Evolutionary conservation across 2,888 invertebrate species (phyloP), one percentile per base, ranked within the genome.

Genomic region (Agrotis ipsilon): DNA sequence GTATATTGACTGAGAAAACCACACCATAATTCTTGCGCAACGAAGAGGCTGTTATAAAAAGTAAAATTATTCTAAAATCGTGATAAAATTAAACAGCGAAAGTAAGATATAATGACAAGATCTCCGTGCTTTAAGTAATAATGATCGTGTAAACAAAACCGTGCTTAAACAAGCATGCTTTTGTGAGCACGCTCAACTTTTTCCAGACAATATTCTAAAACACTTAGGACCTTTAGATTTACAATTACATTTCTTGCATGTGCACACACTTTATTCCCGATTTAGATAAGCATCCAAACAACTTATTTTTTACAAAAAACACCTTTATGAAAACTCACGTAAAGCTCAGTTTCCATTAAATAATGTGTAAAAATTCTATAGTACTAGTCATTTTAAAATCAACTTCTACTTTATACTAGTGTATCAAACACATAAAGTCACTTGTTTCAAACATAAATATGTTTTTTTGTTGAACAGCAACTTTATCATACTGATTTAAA

Each of bases 181-280:
- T 57, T 57, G 43, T 69, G 24, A 55, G 21, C 16, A 63, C 14
- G 52, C 66, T 62, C 2, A 46, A 2, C 46, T 63, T 67, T 52
- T 70, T 75, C 45, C 6, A 32, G n/a, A 16, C 27, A 51, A 58
- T 4, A 11, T 19, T 80, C 39, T 55, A 71, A 61, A 18, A 32
- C 39, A 63, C 60, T 24, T 18, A 64, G 13, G 13, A 59, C 52
- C 64, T 68, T 43, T 59, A 24, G 19, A 65, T 62, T 54, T 13
- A 52, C 48, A 63, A 61, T 58, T 39, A 39, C 9, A 68, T 21
- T 62, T 80, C 58, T 80, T 69, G n/a, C n/a, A n/a, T n/a, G n/a
- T 59, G 46, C 14, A 67, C 27, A 60, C 61, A 55, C n/a, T 55
- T 5, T n/a, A 9, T 32, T 32, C 13, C n/a, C 13, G 32, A 32